Evolutionary conservation across 1,140 invertebrate genomes (phyloP).

Genomic region (Bombus turneri): DNA sequence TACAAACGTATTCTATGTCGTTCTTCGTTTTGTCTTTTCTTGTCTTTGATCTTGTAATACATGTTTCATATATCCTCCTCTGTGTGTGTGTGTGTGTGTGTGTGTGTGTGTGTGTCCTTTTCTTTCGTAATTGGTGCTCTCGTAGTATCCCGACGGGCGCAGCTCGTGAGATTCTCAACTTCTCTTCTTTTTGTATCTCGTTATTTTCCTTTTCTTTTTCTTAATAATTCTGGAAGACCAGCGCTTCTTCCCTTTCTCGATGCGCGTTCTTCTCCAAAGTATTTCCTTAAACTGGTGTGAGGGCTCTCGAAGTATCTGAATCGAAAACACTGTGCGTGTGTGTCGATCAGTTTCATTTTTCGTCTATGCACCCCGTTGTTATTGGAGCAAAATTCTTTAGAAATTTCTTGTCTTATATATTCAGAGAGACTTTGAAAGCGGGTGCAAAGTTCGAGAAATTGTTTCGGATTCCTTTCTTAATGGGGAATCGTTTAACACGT

Average conservation of each 20-base stretch:
- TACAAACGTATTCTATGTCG: conserved; percentile 18
- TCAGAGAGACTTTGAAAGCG: background rate
- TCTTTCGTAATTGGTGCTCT: background rate
- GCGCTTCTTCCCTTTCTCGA: conserved; percentile 8
- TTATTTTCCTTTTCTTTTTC: background rate
- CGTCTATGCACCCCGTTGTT: background rate
- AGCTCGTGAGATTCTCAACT: conserved; percentile 47
- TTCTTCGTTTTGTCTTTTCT: conserved; percentile 26
- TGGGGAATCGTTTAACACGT: background rate
- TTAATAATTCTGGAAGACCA: conserved; percentile 57
- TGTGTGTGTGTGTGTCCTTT: background rate
- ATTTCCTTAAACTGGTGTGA: too few species aligned
- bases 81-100: background rate
- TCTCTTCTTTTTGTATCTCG: background rate
- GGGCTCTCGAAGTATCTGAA: too few species aligned
- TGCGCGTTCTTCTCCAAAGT: background rate
- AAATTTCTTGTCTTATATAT: background rate
- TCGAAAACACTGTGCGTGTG: conserved; percentile 22
- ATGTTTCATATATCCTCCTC: too few species aligned
- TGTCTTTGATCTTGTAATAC: background rate
- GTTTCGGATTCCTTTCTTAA: background rate
- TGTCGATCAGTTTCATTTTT: background rate
- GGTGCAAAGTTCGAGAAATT: conserved; percentile 3
- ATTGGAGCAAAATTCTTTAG: too few species aligned
- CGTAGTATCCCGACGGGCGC: background rate